Evolutionary conservation across 2,888 invertebrate species (phyloP), one percentile per base, ranked within the genome.

Genomic region (Thereva nobilitata): DNA sequence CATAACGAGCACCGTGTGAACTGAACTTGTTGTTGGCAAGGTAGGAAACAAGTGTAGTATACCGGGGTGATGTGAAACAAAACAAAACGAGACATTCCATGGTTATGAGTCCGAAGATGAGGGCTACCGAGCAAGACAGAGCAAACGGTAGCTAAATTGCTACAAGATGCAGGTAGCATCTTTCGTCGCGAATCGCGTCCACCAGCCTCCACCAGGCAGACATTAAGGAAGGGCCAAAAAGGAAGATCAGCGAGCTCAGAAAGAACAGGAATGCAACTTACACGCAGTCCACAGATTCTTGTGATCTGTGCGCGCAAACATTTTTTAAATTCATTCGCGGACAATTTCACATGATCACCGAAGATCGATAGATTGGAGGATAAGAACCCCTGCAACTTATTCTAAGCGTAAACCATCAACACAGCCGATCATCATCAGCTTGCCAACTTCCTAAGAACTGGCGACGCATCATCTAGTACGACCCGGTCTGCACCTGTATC

Each of bases 1-100:
- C 77, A 75, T 77, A 78, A 78, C 75, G 75, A 77, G 75, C 75
- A 78, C 76, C 78, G 78, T 78, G 78, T 78, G 78, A 78, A 78
- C 76, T 75, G 72, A 73, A 73, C 73, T 68, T 67, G 63, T 69
- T 67, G 69, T 70, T 68, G 70, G 68, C 66, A 66, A 69, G 65
- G 69, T 68, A 67, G 66, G 64, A 64, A 68, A 55, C 55, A 52
- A 66, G 67, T 57, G 70, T 66, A 65, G 53, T 41, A 63, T 63
- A 66, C 71, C 68, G 35, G 44, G 53, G 37, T 34, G 53, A 38
- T 54, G 54, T 64, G 44, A 37, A 64, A 53, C 53, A 64, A 64
- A 35, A 53, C 53, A 35, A 49, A 35, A 38, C 38, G 53, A 41
- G 54, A 12, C 35, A 37, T 54, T 4, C 44, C 9, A 64, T 61